Base-by-base conservation (phyloP, 2,113 vertebrate genomes). In the Atherinomorus stipes region DNA sequence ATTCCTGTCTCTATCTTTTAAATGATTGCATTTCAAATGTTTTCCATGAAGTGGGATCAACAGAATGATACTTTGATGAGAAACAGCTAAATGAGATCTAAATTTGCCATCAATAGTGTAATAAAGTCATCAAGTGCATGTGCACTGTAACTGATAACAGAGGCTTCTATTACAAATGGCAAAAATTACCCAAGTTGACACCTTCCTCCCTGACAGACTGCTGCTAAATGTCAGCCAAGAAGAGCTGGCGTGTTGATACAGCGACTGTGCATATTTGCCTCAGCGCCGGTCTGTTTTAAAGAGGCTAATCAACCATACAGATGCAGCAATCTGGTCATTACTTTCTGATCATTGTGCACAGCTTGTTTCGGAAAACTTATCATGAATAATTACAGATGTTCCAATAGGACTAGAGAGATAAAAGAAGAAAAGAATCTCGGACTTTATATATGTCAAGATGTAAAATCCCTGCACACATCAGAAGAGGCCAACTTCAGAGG, bases 181-280 rank as follows among this genome's bases (percentile, higher is more conserved):
- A 64, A 70, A n/a, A 21, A 85, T 88, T 74, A 83, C 65, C 68
- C 15, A 22, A 63, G 58, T 49, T 50, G 71, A 74, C 73, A 61
- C 64, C 44, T 71, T 49, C 47, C 50, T 74, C 69, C 9, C 71
- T 28, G 6, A 73, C 53, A 22, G 76, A 66, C 80, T 72, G 64
- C 53, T 52, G 71, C 71, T 81, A 74, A 87, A 84, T 8, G 57
- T 71, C 34, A 68, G 73, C 75, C 82, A 60, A 73, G 78, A 62
- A n/a, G 69, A 53, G 77, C 3, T 50, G 37, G 37, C n/a, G 42
- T 70, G 63, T 83, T 81, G 68, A 75, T 60, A 64, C 53, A 65
- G 67, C 87, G 84, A 84, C 59, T 64, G 77, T 80, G 75, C 75
- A 56, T 47, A 86, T 81, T 68, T 80, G 65, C 53, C 42, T 45